Evolutionary conservation across 2,113 vertebrate genomes (phyloP), one percentile per base, ranked within the genome.

Genomic region (Rhinoderma darwinii): DNA sequence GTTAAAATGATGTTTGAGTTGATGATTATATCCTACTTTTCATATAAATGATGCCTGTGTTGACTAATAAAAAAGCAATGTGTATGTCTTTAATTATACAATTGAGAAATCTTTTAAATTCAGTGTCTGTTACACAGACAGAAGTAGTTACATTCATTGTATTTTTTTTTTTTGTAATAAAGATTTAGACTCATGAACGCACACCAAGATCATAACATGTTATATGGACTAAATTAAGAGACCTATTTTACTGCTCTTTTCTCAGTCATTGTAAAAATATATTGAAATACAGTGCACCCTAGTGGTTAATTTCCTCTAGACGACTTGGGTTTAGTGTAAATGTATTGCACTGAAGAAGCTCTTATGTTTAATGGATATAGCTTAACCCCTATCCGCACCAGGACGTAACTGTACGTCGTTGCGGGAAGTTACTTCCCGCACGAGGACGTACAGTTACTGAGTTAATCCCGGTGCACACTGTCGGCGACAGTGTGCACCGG

Each of bases 281-380:
- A 79, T 79, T 79, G 76, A 86, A 70, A 54, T n/a, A 20, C 50
- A 86, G 84, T 37, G 44, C 84, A 70, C 75, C 44, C 75, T 86
- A 68, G 84, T 86, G 84, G 83, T 59, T 84, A 15, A 44, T 27
- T 37, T 32, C 32, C 41, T 59, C 32, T 70, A 35, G 32, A 20
- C 32, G 17, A 37, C 17, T 20, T 70, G 1, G 12, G 27, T 66
- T 66, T 32, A 66, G 66, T 37, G 59, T 11, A 63, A 63, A 63
- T 25, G n/a, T 63, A 27, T 63, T 2, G 2, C n/a, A n/a, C n/a
- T n/a, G n/a, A n/a, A n/a, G n/a, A n/a, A n/a, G n/a, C 10, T 63
- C 2, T 27, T 27, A 30, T 27, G 25, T n/a, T 27, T 11, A 27
- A 8, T n/a, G 59, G 25, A n/a, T 61, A 27, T n/a, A n/a, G n/a